phyloP scores from a whole-genome alignment of 2,797 vertebrate species.

The Coregonus suidteri region DNA sequence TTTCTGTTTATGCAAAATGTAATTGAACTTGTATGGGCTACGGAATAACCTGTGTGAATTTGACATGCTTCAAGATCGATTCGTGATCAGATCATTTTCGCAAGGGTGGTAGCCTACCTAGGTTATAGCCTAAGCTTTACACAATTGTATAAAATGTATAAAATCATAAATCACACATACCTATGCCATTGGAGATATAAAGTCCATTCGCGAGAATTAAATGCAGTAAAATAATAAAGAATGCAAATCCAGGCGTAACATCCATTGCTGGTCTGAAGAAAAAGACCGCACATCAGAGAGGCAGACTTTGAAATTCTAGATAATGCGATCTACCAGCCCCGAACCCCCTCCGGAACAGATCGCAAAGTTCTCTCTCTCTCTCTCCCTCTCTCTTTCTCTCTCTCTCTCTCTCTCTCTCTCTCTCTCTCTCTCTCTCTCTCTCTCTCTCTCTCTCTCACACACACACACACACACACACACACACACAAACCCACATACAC shows the following conservation, averaged over 20 bases:
- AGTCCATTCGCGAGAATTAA: slow-evolving; percentile 47
- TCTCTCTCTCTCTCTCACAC: slow-evolving; percentile 8
- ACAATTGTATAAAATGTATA: not conserved
- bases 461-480: not conserved
- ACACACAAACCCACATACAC: not conserved
- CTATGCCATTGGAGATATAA: slow-evolving; percentile 57
- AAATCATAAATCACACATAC: slow-evolving; percentile 37
- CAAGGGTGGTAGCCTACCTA: not conserved
- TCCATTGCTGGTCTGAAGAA: slow-evolving; percentile 61
- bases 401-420: slow-evolving; percentile 12
- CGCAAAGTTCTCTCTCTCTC: slow-evolving; percentile 37
- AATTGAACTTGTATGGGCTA: not conserved
- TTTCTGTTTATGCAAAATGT: not conserved
- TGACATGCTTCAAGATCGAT: not conserved
- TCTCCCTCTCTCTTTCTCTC: slow-evolving; percentile 14
- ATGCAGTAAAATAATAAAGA: slow-evolving; percentile 51
- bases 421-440: slow-evolving; percentile 1
- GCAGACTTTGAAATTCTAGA: slow-evolving; percentile 52
- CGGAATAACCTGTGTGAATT: not conserved
- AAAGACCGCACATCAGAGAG: slow-evolving; percentile 40
- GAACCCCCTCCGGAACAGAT: slow-evolving; percentile 29
- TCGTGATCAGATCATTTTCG: not conserved
- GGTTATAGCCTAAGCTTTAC: not conserved
- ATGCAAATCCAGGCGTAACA: slow-evolving; percentile 45
- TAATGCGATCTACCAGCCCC: slow-evolving; percentile 45